These are phyloP conservation scores for Cyclopterus lumpus DNA, from an alignment of 2,797 vertebrate species.

Conservation along the genomic window DNA sequence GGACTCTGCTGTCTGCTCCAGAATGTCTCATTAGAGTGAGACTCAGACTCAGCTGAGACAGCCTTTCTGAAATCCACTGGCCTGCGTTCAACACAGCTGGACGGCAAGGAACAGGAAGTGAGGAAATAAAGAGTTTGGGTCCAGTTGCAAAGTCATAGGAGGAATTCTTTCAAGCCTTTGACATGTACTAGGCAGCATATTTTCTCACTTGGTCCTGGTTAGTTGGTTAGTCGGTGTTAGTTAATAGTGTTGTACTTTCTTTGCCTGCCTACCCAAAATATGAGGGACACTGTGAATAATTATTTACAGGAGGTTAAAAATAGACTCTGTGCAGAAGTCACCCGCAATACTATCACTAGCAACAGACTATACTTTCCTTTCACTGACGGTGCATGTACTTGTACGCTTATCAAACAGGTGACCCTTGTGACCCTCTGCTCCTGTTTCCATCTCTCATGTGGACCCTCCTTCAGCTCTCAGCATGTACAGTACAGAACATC, in stretches of 20 bases:
- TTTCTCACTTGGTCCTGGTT: constrained; percentile 20
- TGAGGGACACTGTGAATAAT: not conserved
- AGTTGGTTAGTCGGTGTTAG: not conserved
- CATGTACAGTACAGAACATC: constrained; percentile 53
- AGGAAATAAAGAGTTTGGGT: constrained; percentile 37
- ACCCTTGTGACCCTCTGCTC: constrained; percentile 28
- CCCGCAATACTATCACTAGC: not conserved
- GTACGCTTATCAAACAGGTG: constrained; percentile 4
- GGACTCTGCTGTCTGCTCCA: constrained; percentile 60
- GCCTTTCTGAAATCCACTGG: constrained; percentile 55
- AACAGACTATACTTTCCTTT: not conserved
- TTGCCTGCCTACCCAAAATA: constrained; percentile 11
- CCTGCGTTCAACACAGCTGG: constrained; percentile 61
- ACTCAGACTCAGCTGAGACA: constrained; percentile 65
- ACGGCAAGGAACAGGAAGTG: constrained; percentile 59
- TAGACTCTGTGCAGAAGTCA: not conserved
- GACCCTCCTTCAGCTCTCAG: constrained; percentile 24
- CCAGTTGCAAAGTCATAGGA: constrained; percentile 43
- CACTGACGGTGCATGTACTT: not conserved
- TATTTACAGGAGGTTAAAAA: not conserved
- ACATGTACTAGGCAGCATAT: constrained; percentile 20
- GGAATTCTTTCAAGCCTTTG: constrained; percentile 36
- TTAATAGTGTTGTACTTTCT: constrained; percentile 15
- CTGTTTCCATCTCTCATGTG: constrained; percentile 17
- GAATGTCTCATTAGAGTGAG: constrained; percentile 76